phyloP scores from a whole-genome alignment of 2,797 vertebrate species.

The Oreochromis grahami region DNA sequence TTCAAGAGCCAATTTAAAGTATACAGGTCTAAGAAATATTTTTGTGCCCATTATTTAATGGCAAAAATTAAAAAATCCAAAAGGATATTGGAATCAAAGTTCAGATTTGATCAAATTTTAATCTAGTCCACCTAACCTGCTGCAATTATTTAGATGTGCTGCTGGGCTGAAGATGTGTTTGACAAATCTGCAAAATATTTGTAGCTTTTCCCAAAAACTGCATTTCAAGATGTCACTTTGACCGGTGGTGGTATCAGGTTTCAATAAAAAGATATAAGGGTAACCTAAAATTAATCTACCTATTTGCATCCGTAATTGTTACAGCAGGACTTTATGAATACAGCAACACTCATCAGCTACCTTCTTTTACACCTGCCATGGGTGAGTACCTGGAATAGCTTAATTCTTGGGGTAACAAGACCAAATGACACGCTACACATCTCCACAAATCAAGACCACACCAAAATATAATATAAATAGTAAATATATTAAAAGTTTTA shows the following conservation, averaged over 20 bases:
- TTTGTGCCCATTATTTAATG: too few relatives aligned
- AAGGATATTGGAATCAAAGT: not conserved
- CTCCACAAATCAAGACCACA: not conserved
- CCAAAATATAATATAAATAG: not conserved
- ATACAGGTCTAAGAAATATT: not conserved
- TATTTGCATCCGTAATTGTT: not conserved
- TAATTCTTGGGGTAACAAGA: not conserved
- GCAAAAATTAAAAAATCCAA: too few relatives aligned
- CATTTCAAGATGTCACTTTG: not conserved
- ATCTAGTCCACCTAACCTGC: not conserved
- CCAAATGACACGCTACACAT: fast-evolving
- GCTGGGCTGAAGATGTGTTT: not conserved
- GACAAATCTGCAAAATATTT: not conserved
- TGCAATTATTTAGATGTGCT: not conserved
- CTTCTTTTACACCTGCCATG: not conserved
- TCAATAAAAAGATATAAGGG: not conserved
- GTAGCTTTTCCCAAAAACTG: not conserved
- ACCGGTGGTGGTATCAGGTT: not conserved
- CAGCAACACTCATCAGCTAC: not conserved
- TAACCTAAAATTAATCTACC: not conserved
- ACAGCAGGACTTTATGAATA: not conserved
- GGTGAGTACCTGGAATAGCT: not conserved
- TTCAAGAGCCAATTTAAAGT: not conserved
- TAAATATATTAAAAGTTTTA: not conserved
- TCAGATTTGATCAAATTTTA: not conserved